Base-by-base conservation (phyloP, 2,888 invertebrate genomes). In the Agrotis puta region DNA sequence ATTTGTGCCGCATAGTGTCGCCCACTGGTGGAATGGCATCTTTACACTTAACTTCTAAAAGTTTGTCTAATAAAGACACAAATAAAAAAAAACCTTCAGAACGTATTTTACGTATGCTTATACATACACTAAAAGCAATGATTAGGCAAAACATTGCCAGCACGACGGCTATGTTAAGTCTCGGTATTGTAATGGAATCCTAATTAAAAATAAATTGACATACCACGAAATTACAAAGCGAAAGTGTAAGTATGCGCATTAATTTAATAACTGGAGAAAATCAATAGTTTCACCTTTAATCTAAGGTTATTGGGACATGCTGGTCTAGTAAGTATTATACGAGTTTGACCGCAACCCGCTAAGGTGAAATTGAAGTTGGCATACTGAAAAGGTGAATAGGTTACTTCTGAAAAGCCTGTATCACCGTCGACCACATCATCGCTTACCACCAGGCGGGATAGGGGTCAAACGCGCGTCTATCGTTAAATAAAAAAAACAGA, bases 121-220 rank as follows among this genome's bases (percentile, higher is more conserved):
- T 9, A 72, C 48, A 62, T 62, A 77, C 51, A 68, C 64, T 62
- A 66, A 74, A 70, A 48, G 43, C 57, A 71, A 62, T 63, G 64
- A 77, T 58, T 73, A 67, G 63, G 59, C 70, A 67, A 73, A 77
- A 76, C 74, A 70, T 78, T 67, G 51, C 59, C 64, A 75, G 56
- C 64, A 58, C 54, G 67, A 45, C 65, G 57, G 66, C 69, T 69
- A 76, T 70, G 53, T 81, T 56, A 68, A 50, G 54, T 47, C 47
- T 45, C 9, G 69, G 66, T 63, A 81, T 81, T 75, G 47, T 50
- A 54, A 77, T 43, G 67, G 82, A 79, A 81, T 82, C 13, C 70
- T 70, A 75, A 81, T 81, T 79, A 72, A 81, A 79, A 81, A 82
- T 72, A 59, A 81, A 82, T 82, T 70, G 70, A 53, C 71, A 76